Evolutionary conservation across 2,888 invertebrate genomes (phyloP).

Genomic region (Argyra leucocephala): DNA sequence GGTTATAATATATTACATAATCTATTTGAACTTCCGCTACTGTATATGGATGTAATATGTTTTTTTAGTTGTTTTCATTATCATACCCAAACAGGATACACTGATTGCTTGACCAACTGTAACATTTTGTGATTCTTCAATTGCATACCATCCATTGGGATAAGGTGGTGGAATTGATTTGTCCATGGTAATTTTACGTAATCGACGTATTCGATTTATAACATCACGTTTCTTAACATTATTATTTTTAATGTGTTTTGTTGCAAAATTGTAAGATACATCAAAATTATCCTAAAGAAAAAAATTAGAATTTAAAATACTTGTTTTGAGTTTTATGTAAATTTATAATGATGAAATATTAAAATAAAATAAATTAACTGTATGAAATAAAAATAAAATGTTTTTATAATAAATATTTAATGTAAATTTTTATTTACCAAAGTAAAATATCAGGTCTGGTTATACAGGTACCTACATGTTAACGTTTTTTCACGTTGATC

Average conservation of each 20-base stretch:
- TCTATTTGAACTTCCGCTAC: no score
- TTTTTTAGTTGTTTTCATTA: neutral
- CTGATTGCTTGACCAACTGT: constrained; percentile 48
- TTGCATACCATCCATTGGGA: constrained; percentile 82
- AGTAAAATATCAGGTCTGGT: no score
- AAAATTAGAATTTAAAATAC: neutral
- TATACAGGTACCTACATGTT: neutral
- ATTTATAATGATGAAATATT: constrained; percentile 10
- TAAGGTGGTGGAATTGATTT: constrained; percentile 53
- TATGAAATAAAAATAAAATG: no score
- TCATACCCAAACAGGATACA: constrained; percentile 51
- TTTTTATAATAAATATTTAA: no score
- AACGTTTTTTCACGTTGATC: no score
- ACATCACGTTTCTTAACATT: constrained; percentile 23
- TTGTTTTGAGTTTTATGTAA: no score
- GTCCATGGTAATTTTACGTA: constrained; percentile 47
- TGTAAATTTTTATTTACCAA: no score
- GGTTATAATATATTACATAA: no score
- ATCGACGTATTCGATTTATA: constrained; percentile 45
- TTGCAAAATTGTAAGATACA: constrained; percentile 22
- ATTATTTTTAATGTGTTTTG: constrained; percentile 11
- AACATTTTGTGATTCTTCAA: constrained; percentile 59
- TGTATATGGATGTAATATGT: neutral
- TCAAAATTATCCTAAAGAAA: constrained; percentile 23
- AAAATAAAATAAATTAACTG: neutral